Evolutionary conservation across 2,888 invertebrate species (phyloP).

Genomic region (Volucella inanis): DNA sequence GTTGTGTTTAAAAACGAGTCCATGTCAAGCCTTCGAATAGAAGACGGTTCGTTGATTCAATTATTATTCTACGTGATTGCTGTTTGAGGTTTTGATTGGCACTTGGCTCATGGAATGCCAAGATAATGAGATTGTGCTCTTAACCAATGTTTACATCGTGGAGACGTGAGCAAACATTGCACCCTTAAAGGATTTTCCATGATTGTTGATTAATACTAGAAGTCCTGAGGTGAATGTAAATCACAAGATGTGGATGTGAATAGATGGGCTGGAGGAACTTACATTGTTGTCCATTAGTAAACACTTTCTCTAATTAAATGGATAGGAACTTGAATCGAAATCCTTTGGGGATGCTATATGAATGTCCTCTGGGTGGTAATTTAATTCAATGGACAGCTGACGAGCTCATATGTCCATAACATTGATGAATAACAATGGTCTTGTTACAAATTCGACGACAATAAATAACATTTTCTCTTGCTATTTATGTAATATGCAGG

Average conservation of each 20-base stretch:
- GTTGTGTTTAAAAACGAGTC: too few species aligned
- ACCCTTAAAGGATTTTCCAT: slow-evolving; percentile 15
- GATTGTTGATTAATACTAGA: slow-evolving; percentile 56
- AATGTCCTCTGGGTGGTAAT: too few species aligned
- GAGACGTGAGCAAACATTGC: slow-evolving; percentile 57
- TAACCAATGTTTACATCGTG: background rate
- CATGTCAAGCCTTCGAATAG: too few species aligned
- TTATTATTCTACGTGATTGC: background rate
- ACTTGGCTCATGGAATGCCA: slow-evolving; percentile 22
- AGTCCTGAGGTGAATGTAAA: slow-evolving; percentile 60
- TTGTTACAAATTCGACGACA: too few species aligned
- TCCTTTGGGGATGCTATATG: slow-evolving; percentile 11
- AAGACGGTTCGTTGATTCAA: too few species aligned
- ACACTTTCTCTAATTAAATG: slow-evolving; percentile 65
- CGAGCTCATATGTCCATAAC: too few species aligned
- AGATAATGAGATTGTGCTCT: slow-evolving; percentile 51
- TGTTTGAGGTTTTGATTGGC: slow-evolving; percentile 24
- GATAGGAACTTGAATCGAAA: slow-evolving; percentile 63
- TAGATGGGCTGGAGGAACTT: slow-evolving; percentile 65
- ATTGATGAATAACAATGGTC: too few species aligned
- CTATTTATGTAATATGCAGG: too few species aligned
- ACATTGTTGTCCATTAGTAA: slow-evolving; percentile 58
- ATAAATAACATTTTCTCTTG: too few species aligned
- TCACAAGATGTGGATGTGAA: slow-evolving; percentile 53
- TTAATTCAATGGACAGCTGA: too few species aligned